phyloP scores from a whole-genome alignment of 1,140 invertebrate species.

The Leptonema lineaticorne region DNA sequence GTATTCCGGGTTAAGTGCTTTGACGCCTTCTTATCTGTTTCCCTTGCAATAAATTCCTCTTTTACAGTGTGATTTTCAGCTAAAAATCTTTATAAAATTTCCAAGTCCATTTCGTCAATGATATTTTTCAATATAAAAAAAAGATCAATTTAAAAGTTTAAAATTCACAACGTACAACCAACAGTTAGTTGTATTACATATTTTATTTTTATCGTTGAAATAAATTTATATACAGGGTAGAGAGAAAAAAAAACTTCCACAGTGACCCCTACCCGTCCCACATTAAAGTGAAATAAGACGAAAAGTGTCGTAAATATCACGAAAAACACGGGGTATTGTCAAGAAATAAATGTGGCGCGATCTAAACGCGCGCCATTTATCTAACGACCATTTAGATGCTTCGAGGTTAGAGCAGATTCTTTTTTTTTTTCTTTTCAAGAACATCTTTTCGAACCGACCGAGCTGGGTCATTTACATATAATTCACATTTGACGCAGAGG shows the following conservation, averaged over 20 bases:
- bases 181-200: no score
- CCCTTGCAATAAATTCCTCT: constrained; percentile 6
- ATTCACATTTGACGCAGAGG: constrained; percentile 1
- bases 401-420: not conserved
- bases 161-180: not conserved
- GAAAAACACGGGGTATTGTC: not conserved
- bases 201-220: no score
- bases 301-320: constrained; percentile 15
- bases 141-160: not conserved
- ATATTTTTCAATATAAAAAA: no score
- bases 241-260: not conserved
- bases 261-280: not conserved
- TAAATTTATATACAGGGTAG: no score
- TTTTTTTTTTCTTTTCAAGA: not conserved
- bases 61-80: not conserved
- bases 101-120: no score
- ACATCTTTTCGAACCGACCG: not conserved
- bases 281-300: not conserved
- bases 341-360: not conserved
- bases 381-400: not conserved
- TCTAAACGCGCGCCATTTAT: constrained; percentile 6
- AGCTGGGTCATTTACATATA: not conserved
- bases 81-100: not conserved
- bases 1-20: constrained; percentile 15
- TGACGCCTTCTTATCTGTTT: constrained; percentile 8